These are phyloP conservation scores for Cotesia vestalis DNA, from an alignment of 1,140 invertebrate genomes.

Conservation along the genomic window DNA sequence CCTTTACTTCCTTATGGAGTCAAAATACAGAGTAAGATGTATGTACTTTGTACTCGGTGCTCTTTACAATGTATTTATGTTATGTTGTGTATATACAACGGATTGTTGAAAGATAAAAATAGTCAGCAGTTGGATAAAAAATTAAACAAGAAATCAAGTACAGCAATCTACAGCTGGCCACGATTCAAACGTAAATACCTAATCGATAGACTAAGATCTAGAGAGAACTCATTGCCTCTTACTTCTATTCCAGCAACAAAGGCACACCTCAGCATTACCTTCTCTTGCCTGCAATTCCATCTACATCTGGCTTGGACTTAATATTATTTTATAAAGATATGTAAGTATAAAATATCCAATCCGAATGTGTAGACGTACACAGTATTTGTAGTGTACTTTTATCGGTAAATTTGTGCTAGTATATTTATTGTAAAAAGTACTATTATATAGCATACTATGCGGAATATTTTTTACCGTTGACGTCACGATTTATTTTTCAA, in stretches of 20 bases:
- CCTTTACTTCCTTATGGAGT: constrained; percentile 5
- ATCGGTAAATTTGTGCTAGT: neutral
- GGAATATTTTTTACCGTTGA: neutral
- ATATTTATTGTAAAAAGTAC: neutral
- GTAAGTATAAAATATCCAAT: neutral
- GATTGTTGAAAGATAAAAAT: neutral
- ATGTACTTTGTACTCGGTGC: too few species aligned
- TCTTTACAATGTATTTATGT: neutral
- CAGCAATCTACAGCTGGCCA: constrained; percentile 4
- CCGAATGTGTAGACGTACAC: too few species aligned
- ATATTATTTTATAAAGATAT: neutral
- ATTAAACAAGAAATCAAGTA: constrained; percentile 6
- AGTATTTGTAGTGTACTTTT: too few species aligned
- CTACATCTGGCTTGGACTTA: neutral
- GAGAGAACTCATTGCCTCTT: constrained; percentile 9
- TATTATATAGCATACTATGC: neutral
- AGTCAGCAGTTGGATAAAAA: neutral
- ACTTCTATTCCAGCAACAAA: constrained; percentile 4
- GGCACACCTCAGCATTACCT: constrained; percentile 19
- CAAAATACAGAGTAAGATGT: constrained; percentile 1
- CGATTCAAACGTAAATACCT: constrained; percentile 5
- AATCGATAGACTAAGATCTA: constrained; percentile 11
- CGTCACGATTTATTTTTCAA: constrained; percentile 20
- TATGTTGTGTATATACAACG: neutral
- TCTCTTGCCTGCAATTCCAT: neutral